Evolutionary conservation across 1,140 invertebrate genomes (phyloP).

Genomic region (Philopotamus ludificatus): DNA sequence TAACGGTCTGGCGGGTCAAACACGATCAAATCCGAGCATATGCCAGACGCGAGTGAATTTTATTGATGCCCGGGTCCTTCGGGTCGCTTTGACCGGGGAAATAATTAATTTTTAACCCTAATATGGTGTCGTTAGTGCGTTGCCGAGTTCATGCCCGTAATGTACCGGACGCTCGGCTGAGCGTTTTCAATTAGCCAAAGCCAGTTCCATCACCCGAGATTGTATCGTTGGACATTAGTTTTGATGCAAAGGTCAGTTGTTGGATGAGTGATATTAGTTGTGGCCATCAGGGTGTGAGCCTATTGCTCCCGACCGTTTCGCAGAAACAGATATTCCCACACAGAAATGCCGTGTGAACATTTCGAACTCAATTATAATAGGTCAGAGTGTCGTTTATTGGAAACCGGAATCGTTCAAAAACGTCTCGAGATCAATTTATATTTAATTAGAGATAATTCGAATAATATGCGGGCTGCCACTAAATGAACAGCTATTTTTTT

Average conservation of each 20-base stretch:
- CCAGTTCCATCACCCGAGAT: neutral
- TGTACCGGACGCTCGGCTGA: neutral
- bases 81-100: no score
- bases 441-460: neutral
- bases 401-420: neutral
- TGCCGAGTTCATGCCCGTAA: no score
- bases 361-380: neutral
- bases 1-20: neutral
- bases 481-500: neutral
- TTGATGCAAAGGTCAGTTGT: constrained; percentile 10
- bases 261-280: constrained; percentile 10
- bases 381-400: neutral
- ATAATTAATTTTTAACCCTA: no score
- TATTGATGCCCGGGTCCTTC: no score
- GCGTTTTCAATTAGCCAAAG: neutral
- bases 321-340: neutral
- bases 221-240: constrained; percentile 6
- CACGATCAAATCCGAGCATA: neutral
- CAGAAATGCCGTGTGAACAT: no score
- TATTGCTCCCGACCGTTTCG: neutral
- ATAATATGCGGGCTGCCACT: neutral
- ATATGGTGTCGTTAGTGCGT: no score
- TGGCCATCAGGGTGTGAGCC: neutral
- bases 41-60: no score
- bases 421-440: neutral